A percentile compares a stretch with the other conserved stretches of the same genome.
Evolutionary conservation across 1,140 invertebrate genomes (phyloP).

Genomic region (Argopecten irradians): DNA sequence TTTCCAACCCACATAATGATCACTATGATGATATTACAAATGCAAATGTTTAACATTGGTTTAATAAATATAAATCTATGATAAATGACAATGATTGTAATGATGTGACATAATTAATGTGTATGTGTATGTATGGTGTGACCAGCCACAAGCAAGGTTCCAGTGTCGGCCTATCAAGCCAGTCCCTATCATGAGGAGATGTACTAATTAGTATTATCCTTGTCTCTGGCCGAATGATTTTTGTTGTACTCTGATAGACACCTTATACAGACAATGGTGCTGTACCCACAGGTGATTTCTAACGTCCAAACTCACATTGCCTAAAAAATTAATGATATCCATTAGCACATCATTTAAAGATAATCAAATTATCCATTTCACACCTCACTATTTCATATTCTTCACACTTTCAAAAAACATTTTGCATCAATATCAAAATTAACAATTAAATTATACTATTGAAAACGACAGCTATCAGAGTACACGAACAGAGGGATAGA

Average conservation of each 20-base stretch:
- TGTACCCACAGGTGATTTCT: not conserved
- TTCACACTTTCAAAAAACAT: too few species aligned
- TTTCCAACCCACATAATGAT: slow-evolving; percentile 1
- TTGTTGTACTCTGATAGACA: slow-evolving; percentile 16
- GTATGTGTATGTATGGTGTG: not conserved
- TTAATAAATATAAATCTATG: not conserved
- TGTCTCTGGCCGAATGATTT: not conserved
- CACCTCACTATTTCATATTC: too few species aligned
- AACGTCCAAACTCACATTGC: too few species aligned
- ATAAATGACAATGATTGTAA: not conserved
- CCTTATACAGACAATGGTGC: not conserved
- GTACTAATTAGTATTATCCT: not conserved
- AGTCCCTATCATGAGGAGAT: not conserved
- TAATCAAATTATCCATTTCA: too few species aligned
- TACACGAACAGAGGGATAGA: not conserved
- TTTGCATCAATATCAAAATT: too few species aligned
- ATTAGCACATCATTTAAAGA: too few species aligned
- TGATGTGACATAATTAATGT: not conserved
- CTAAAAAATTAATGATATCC: too few species aligned
- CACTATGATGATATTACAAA: not conserved
- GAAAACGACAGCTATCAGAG: slow-evolving; percentile 11
- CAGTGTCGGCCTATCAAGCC: not conserved
- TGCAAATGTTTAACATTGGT: not conserved
- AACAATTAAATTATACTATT: too few species aligned
- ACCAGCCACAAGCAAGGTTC: slow-evolving; percentile 2